Percentiles rank a stretch among this genome's conserved stretches.
Evolutionary conservation across 2,797 vertebrate species (phyloP).

Genomic region (Parotocinclus haroldoi): DNA sequence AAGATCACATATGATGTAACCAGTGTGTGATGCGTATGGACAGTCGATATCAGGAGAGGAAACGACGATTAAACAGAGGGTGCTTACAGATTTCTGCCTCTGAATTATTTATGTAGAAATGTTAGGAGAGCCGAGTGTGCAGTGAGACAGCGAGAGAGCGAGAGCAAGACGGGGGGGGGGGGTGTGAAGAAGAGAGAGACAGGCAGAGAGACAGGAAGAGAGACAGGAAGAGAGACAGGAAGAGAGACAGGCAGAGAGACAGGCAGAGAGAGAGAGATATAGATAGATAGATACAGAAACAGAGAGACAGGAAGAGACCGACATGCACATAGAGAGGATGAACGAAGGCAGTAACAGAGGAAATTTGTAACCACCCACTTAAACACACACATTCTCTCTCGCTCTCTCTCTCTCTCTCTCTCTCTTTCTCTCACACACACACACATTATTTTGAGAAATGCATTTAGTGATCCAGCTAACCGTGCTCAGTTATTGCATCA

Average conservation of each 20-base stretch:
- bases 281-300: no score
- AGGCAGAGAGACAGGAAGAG: not conserved
- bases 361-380: not conserved
- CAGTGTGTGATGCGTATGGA: not conserved
- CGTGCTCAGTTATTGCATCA: constrained; percentile 2
- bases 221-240: no score
- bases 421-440: no score
- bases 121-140: not conserved
- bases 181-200: no score
- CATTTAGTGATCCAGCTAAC: not conserved
- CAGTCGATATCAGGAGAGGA: not conserved
- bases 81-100: not conserved
- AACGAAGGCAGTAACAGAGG: not conserved
- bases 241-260: no score
- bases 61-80: not conserved
- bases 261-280: no score
- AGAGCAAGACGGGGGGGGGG: no score
- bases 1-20: not conserved
- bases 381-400: not conserved
- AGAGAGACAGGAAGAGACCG: not conserved
- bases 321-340: no score
- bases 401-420: no score
- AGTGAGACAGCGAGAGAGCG: not conserved
- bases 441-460: not conserved
- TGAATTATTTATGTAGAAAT: constrained; percentile 16